A percentile compares a stretch with the other conserved stretches of the same genome.
Conservation (phyloP, 1,140 invertebrate genomes). For the Eupristina koningsbergeri region DNA sequence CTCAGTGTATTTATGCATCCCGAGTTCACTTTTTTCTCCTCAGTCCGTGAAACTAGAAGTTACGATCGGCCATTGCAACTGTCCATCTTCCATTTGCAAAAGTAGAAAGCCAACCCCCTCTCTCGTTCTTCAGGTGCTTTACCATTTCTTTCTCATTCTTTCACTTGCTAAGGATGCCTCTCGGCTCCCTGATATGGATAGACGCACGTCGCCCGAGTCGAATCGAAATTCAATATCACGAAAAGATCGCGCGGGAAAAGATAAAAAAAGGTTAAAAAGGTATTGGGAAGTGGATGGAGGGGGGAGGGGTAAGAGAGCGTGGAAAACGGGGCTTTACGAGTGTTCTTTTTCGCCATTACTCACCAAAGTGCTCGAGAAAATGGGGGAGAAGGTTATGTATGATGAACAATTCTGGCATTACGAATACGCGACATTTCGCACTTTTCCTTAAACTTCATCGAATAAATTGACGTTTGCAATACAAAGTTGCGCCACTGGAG, state of each 20-base stretch:
- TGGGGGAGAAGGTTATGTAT: neutral
- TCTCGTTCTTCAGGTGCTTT: neutral
- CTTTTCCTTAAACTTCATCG: neutral
- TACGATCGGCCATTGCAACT: slow-evolving; percentile 61
- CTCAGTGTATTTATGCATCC: slow-evolving; percentile 20
- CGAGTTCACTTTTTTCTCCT: slow-evolving; percentile 39
- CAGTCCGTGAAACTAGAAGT: slow-evolving; percentile 59
- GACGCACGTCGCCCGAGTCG: slow-evolving; percentile 51
- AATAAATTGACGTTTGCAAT: neutral
- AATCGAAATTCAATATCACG: slow-evolving; percentile 62
- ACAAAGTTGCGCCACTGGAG: neutral
- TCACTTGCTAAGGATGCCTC: neutral
- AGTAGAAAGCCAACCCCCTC: slow-evolving; percentile 51
- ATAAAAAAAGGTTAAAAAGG: slow-evolving; percentile 17
- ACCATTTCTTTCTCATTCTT: neutral
- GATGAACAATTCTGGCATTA: slow-evolving; percentile 1
- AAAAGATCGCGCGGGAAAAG: slow-evolving; percentile 28
- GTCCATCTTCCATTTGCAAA: slow-evolving; percentile 58
- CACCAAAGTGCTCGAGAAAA: neutral
- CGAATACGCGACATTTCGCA: neutral
- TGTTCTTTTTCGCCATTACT: slow-evolving; percentile 13
- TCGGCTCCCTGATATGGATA: slow-evolving; percentile 57
- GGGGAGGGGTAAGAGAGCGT: neutral
- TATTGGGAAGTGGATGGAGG: neutral
- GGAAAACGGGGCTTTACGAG: slow-evolving; percentile 30